Conservation (phyloP, 2,113 vertebrate genomes). For the Hippocampus guttulatus region DNA sequence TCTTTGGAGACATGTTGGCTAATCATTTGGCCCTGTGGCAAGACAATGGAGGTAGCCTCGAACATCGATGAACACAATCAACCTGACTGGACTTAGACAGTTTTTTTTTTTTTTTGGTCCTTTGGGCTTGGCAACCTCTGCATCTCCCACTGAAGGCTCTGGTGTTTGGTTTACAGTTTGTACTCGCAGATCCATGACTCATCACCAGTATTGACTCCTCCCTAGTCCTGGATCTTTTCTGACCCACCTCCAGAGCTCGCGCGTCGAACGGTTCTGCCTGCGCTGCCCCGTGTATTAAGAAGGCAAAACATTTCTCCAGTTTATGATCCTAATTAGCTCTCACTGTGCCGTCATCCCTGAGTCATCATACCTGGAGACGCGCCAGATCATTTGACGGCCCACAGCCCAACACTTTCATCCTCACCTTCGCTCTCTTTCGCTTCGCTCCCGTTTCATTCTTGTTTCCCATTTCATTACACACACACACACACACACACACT, state of each 20-base stretch:
- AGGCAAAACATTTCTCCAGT: conserved; percentile 65
- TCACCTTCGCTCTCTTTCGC: conserved; percentile 17
- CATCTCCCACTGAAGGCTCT: background rate
- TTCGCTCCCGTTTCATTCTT: conserved; percentile 1
- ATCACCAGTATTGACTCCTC: background rate
- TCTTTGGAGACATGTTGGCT: background rate
- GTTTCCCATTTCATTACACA: conserved; percentile 8
- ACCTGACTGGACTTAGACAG: background rate
- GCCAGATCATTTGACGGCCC: conserved; percentile 61
- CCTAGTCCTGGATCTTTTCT: background rate
- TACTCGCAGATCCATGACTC: background rate
- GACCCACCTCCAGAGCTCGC: conserved; percentile 4
- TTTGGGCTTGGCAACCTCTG: background rate
- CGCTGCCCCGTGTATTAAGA: conserved; percentile 32
- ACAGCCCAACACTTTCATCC: conserved; percentile 36
- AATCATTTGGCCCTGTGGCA: background rate
- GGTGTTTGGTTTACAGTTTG: background rate
- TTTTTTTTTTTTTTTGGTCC: background rate
- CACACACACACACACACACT: background rate
- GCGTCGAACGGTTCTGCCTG: conserved; percentile 42
- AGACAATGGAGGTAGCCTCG: background rate
- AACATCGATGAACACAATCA: background rate
- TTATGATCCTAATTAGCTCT: conserved; percentile 71
- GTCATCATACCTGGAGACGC: conserved; percentile 63
- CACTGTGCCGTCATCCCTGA: conserved; percentile 66